phyloP scores from a whole-genome alignment of 1,140 invertebrate species.

The Heliconius eleuchia region DNA sequence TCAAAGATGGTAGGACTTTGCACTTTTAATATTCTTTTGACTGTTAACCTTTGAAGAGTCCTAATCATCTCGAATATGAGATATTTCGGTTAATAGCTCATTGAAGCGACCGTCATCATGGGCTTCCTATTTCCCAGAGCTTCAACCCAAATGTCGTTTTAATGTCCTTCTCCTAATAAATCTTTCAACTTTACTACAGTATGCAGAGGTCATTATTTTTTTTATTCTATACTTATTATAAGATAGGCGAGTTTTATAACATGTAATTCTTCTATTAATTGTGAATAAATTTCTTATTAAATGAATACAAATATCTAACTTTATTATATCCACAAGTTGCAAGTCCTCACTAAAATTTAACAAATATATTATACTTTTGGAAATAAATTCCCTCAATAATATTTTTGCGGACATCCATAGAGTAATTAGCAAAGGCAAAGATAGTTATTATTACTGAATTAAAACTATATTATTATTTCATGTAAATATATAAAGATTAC shows the following conservation, averaged over 20 bases:
- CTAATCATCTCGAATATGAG: slow-evolving; percentile 21
- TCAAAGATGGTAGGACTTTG: slow-evolving; percentile 17
- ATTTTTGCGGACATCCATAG: no score
- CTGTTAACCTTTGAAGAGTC: slow-evolving; percentile 1
- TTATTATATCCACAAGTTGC: no score
- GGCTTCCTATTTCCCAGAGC: slow-evolving; percentile 61
- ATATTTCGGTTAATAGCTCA: slow-evolving; percentile 56
- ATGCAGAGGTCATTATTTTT: slow-evolving; percentile 17
- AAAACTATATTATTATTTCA: no score
- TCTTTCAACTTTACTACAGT: slow-evolving; percentile 43
- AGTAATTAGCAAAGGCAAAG: no score
- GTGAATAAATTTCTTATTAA: background rate
- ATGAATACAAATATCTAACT: no score
- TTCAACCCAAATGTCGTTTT: slow-evolving; percentile 60
- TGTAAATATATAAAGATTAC: background rate
- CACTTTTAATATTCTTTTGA: slow-evolving; percentile 15
- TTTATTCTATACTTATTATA: background rate
- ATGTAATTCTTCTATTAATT: background rate
- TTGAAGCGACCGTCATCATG: slow-evolving; percentile 62
- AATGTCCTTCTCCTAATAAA: slow-evolving; percentile 66
- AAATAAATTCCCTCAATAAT: no score
- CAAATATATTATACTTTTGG: no score
- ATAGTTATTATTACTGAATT: no score
- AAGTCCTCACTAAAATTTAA: no score
- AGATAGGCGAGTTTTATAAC: background rate